Base-by-base conservation (phyloP, 2,113 vertebrate species). In the Ailurus styani region DNA sequence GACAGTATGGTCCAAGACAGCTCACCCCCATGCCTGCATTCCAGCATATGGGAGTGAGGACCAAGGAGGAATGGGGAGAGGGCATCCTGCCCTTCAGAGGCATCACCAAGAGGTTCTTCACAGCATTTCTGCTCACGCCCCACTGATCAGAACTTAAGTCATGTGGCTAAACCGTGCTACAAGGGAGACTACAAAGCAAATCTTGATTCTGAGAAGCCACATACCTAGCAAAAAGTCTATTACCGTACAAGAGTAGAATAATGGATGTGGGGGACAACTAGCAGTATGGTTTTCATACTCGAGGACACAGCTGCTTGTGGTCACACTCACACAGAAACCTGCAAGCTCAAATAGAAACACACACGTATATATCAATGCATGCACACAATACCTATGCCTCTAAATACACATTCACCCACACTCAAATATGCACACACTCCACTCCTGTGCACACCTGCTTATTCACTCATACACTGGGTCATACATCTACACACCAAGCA, bases 1-100 rank as follows among this genome's bases (percentile, higher is more conserved):
- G 2, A 40, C 4, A 7, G 6, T 21, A 1, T 60, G 79, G 15
- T 45, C 20, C 52, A 25, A 23, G 7, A n/a, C 1, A 3, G n/a
- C 31, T 47, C n/a, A 11, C 17, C 21, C 52, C 34, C 27, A 10
- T 23, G 7, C 37, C 29, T 72, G 23, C 37, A n/a, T 54, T 25
- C 7, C 37, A 25, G 20, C 2, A 64, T 37, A 9, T 7, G 9
- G 6, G 21, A 20, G 0, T 6, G 25, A 7, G 14, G 50, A 20
- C 10, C 37, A 45, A 20, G 37, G 81, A n/a, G 12, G 17, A 52
- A 25, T 7, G 42, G n/a, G 40, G 47, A 62, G 12, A 62, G 52
- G 27, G n/a, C 6, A 3, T 5, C 37, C 29, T 54, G 62, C 15
- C 64, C 55, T 52, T 55, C 12, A 82, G 77, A 75, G 15, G 21